phyloP scores from a whole-genome alignment of 2,888 invertebrate species.

The Tetropium fuscum region DNA sequence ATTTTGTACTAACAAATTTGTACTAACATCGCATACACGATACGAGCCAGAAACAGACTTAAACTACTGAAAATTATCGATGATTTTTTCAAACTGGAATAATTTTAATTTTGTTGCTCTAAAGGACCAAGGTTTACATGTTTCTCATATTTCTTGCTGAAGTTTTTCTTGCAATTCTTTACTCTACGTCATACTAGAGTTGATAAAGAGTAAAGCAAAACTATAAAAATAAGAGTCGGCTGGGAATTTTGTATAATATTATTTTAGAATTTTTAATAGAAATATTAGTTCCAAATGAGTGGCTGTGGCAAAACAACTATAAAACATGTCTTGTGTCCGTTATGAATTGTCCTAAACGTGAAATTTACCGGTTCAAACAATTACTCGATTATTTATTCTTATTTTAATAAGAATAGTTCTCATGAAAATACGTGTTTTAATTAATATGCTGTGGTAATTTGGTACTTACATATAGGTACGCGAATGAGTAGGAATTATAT shows the following conservation, averaged over 20 bases:
- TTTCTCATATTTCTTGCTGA: no score
- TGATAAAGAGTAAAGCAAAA: constrained; percentile 9
- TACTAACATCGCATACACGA: no score
- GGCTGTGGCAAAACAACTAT: constrained; percentile 28
- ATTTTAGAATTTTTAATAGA: constrained; percentile 28
- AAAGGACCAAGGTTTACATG: no score
- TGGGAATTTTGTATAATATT: constrained; percentile 14
- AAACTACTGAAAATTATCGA: no score
- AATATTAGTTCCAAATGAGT: constrained; percentile 36
- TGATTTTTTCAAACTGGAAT: no score
- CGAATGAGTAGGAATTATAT: not conserved
- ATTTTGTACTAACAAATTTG: no score
- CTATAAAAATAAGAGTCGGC: constrained; percentile 3
- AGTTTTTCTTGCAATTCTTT: no score
- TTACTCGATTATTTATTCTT: constrained; percentile 14
- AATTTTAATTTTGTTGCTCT: no score
- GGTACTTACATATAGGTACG: constrained; percentile 1
- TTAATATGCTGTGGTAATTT: constrained; percentile 6
- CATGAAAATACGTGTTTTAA: constrained; percentile 8
- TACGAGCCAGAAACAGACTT: no score
- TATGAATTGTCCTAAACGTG: constrained; percentile 31
- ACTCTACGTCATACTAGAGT: no score
- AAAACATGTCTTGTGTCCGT: constrained; percentile 26
- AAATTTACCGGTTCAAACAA: constrained; percentile 28
- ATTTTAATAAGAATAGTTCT: constrained; percentile 14